Evolutionary conservation across 1,140 invertebrate genomes (phyloP).

Genomic region (Hyphantria cunea): DNA sequence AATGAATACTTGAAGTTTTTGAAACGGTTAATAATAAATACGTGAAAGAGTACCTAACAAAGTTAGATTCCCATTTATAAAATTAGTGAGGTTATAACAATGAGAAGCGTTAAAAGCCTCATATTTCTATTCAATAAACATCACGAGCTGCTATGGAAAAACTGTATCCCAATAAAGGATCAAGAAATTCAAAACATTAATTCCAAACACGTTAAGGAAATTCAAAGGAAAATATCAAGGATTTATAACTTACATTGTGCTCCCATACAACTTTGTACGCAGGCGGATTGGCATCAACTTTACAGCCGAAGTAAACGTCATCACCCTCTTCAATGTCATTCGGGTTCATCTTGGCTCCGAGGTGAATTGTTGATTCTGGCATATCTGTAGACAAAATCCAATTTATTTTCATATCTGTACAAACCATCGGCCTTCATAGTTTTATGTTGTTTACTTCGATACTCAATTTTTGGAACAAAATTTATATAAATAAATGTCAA

Average conservation of each 20-base stretch:
- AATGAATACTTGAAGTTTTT: too few species aligned
- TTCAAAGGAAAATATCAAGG: constrained; percentile 4
- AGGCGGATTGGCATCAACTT: constrained; percentile 91
- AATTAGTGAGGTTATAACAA: too few species aligned
- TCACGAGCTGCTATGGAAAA: too few species aligned
- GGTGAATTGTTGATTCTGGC: constrained; percentile 87
- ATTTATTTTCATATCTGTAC: neutral
- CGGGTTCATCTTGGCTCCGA: constrained; percentile 92
- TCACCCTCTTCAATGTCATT: constrained; percentile 94
- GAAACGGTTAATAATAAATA: too few species aligned
- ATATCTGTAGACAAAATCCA: constrained; percentile 84
- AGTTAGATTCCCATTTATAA: too few species aligned
- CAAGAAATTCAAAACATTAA: neutral
- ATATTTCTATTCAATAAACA: too few species aligned
- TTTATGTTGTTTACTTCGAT: too few species aligned
- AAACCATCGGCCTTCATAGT: neutral
- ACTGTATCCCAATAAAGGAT: too few species aligned
- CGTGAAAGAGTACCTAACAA: too few species aligned
- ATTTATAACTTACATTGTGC: constrained; percentile 90
- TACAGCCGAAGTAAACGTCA: constrained; percentile 95
- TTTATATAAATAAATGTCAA: too few species aligned
- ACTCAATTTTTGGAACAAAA: too few species aligned
- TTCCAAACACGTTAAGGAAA: constrained; percentile 1
- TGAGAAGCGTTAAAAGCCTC: too few species aligned
- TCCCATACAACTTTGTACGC: constrained; percentile 95